Base-by-base conservation (phyloP, 1,140 invertebrate genomes). In the Eupristina koningsbergeri region DNA sequence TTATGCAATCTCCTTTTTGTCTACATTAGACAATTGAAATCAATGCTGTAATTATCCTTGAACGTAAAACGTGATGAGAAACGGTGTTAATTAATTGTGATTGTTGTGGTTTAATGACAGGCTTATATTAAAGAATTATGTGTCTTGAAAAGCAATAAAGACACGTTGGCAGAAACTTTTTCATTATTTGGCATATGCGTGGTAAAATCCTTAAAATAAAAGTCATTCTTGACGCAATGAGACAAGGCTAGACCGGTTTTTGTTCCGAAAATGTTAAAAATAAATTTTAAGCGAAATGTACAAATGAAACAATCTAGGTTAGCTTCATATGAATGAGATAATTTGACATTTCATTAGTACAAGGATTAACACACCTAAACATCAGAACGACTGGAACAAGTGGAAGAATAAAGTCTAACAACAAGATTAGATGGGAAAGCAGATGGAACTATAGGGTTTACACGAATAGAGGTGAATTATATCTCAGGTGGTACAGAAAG, bases 11-110 rank as follows among this genome's bases (percentile, higher is more conserved):
- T 31, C 47, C 29, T 13, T n/a, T 79, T 67, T 41, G 8, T 45
- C 50, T 0, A 50, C 39, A 63, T 45, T n/a, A 29, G 31, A 41
- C 79, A 61, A 80, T 71, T 80, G 78, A 71, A 39, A 58, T 29
- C 67, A 61, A 73, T 73, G 36, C 50, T 74, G 22, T 61, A 58
- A 80, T 80, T 71, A 80, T n/a, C 29, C 19, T 29, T 45, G 50
- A 58, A 64, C n/a, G 39, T 64, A 8, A 36, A 47, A 47, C 63
- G 61, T 2, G 31, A 15, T 36, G 45, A 22, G 63, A 50, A 47
- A 69, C 8, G 8, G 63, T 39, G 34, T 64, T 78, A 41, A 78
- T 45, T 78, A 63, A 63, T 41, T 7, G 36, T 45, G 36, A 78
- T 78, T 78, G 34, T 29, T 39, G 50, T 36, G 11, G 61, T 53